phyloP scores from a whole-genome alignment of 2,888 invertebrate genomes.

The Nemurella pictetii region DNA sequence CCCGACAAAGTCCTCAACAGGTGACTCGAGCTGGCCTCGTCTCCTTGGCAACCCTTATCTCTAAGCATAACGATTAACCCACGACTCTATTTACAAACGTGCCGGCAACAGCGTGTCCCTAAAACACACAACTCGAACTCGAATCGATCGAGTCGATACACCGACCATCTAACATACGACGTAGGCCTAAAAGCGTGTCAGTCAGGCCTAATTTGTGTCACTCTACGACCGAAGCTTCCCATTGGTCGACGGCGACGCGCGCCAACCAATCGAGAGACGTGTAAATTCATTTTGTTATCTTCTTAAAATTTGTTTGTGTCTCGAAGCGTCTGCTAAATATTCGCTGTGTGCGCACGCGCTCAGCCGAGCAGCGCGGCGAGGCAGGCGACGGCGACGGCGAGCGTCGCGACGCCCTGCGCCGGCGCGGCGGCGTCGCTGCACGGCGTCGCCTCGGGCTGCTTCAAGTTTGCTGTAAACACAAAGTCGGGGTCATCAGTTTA shows the following conservation, averaged over 20 bases:
- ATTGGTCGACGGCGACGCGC: neutral
- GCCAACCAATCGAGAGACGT: neutral
- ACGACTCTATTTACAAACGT: neutral
- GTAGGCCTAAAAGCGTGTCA: neutral
- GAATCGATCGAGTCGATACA: neutral
- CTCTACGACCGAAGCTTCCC: neutral
- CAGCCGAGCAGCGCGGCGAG: neutral
- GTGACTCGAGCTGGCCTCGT: neutral
- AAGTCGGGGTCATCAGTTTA: no score
- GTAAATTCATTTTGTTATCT: neutral
- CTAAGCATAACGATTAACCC: neutral
- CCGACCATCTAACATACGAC: neutral
- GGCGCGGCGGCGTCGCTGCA: neutral
- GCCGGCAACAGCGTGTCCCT: neutral
- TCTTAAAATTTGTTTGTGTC: neutral
- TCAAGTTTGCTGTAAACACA: neutral
- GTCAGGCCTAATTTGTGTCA: neutral
- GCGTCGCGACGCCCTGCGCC: neutral
- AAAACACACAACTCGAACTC: neutral
- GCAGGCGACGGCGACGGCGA: neutral
- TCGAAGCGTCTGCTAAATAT: neutral
- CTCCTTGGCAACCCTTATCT: neutral
- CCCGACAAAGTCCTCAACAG: neutral
- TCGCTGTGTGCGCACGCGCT: neutral
- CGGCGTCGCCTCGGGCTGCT: neutral